Evolutionary conservation across 2,888 invertebrate genomes (phyloP), one percentile per base, ranked within the genome.

Genomic region (Xestobium rufovillosum): DNA sequence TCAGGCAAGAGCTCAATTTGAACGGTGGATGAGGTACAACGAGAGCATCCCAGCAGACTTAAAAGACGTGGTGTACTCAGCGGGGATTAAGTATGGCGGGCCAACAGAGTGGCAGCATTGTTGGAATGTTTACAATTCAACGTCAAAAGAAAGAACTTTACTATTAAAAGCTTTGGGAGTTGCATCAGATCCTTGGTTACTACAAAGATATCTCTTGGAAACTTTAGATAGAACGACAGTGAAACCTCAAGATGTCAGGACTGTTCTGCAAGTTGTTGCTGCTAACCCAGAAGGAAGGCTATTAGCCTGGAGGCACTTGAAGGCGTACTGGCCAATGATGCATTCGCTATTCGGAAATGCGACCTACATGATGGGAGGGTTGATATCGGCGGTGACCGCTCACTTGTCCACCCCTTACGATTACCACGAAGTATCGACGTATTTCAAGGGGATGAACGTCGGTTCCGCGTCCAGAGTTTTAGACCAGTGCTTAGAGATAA

Each of bases 131-230:
- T 81, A 86, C 55, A 72, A 75, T 34, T 68, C 71, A 1, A 78
- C 83, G 1, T 74, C 81, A 0, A 83, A 81, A 43, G 87, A 89
- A 53, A 73, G 80, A 34, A 76, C 76, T 40, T 70, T 83, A 25
- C 68, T 88, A 44, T 67, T 86, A 19, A 71, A 76, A 46, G 80
- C 86, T 1, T 61, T 90, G 39, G 79, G 83, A 1, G 75, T 81
- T 19, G 73, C 84, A 0, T 67, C 72, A 0, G 82, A 87, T 59
- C 82, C 84, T 16, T 89, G 89, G 88, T 70, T 89, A 14, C 70
- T 88, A 25, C 82, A 83, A 59, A 76, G 83, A 59, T 83, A 86
- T 67, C 73, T 89, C 32, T 71, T 83, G 32, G 77, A 81, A 42
- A 78, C 81, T 1, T 67, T 86, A 19, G 76, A 86, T 37, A 74